These are phyloP conservation scores for Grantiella picta DNA, from an alignment of 2,113 vertebrate species.

Conservation along the genomic window DNA sequence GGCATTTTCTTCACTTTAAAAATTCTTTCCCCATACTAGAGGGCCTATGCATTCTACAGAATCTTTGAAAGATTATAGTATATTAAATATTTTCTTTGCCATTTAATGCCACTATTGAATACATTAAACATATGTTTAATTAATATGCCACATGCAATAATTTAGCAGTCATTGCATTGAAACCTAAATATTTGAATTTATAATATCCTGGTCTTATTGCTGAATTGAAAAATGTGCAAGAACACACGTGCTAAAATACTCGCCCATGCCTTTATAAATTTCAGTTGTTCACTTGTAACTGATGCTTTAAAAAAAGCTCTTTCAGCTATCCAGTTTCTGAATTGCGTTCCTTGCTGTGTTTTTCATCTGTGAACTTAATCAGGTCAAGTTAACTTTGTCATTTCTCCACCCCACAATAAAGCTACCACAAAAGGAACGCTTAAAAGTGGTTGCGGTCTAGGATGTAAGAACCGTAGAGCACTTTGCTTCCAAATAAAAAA, in stretches of 20 bases:
- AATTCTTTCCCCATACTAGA: conserved; percentile 39
- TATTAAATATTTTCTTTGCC: conserved; percentile 43
- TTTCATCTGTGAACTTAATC: background rate
- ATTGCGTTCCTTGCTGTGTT: background rate
- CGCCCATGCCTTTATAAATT: conserved; percentile 8
- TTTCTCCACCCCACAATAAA: background rate
- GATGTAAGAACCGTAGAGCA: conserved; percentile 1
- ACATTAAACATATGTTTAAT: conserved; percentile 7
- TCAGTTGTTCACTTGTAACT: background rate
- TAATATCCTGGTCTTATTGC: background rate
- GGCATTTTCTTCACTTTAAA: conserved; percentile 59
- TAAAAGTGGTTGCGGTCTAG: background rate
- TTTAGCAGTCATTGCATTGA: conserved; percentile 42
- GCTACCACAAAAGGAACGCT: background rate
- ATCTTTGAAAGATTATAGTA: conserved; percentile 36
- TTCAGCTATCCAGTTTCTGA: background rate
- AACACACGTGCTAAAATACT: background rate
- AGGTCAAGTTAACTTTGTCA: background rate
- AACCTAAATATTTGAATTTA: background rate
- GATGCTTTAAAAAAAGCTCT: background rate
- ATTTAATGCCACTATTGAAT: conserved; percentile 40
- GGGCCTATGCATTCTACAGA: conserved; percentile 16
- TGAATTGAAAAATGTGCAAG: background rate
- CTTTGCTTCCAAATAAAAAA: background rate
- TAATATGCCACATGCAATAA: conserved; percentile 17